Evolutionary conservation across 2,797 vertebrate genomes (phyloP).

Genomic region (Muraenolepis orangiensis): DNA sequence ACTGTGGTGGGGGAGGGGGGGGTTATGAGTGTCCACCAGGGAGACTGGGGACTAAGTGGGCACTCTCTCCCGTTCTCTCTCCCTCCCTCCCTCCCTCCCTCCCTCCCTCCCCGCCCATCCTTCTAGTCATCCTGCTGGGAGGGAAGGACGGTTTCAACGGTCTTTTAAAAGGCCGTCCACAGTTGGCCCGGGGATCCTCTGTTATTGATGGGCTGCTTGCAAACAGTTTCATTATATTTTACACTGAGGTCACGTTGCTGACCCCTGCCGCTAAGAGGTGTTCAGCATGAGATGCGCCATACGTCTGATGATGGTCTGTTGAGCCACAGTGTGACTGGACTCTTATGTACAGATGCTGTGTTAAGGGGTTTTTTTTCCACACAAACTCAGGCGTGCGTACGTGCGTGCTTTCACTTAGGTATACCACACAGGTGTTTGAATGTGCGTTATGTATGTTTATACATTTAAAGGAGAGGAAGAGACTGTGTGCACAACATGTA

Average conservation of each 20-base stretch:
- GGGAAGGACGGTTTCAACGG: neutral
- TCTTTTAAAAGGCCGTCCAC: neutral
- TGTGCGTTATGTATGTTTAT: too few relatives aligned
- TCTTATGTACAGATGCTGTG: neutral
- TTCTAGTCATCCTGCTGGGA: slow-evolving; percentile 22
- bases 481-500: neutral
- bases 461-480: neutral
- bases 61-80: too few relatives aligned
- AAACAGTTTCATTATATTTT: neutral
- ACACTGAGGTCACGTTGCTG: neutral
- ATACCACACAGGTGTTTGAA: neutral
- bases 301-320: neutral
- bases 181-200: neutral
- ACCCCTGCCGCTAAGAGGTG: neutral
- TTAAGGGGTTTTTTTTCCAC: neutral
- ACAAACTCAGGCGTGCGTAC: neutral
- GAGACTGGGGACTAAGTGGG: slow-evolving; percentile 19
- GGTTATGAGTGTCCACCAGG: slow-evolving; percentile 36
- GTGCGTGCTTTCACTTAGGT: neutral
- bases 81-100: too few relatives aligned
- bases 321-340: neutral
- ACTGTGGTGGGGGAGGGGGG: slow-evolving; percentile 26
- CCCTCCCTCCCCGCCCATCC: slow-evolving; percentile 17
- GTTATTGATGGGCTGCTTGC: neutral
- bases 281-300: neutral